Conservation (phyloP, 2,797 vertebrate species). For the Cyclura pinguis region DNA sequence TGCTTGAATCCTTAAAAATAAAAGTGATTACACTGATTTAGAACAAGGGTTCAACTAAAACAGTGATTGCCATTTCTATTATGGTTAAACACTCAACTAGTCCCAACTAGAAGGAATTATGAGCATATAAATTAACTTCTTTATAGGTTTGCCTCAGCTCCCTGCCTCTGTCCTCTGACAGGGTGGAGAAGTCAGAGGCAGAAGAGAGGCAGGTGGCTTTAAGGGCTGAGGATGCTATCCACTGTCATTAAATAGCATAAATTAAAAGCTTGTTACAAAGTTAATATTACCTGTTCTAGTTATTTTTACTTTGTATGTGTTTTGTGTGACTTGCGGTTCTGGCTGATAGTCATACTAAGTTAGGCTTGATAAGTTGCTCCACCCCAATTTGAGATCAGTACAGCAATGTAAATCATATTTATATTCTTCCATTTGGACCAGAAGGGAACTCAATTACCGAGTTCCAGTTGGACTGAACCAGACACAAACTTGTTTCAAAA, state of each 20-base stretch:
- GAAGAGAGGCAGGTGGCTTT: neutral
- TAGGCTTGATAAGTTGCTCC: slow-evolving; percentile 1
- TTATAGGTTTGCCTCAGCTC: neutral
- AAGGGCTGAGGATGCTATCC: neutral
- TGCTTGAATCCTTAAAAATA: neutral
- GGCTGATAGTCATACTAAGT: neutral
- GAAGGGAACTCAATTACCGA: neutral
- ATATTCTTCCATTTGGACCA: neutral
- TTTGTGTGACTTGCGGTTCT: slow-evolving; percentile 2
- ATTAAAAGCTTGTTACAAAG: slow-evolving; percentile 31
- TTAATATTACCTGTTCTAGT: slow-evolving; percentile 16
- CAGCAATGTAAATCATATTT: neutral
- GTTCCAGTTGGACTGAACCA: neutral
- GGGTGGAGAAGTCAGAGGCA: neutral
- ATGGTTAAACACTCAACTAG: neutral
- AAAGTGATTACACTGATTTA: neutral
- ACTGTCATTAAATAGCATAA: slow-evolving; percentile 8
- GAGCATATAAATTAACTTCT: neutral
- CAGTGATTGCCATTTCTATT: neutral
- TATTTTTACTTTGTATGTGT: neutral
- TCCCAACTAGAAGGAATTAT: neutral
- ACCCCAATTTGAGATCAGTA: neutral
- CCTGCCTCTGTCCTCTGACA: neutral
- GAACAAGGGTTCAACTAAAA: neutral
- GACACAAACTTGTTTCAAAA: slow-evolving; percentile 1